These are phyloP conservation scores for Proteles cristata DNA, from an alignment of 2,113 vertebrate genomes.

Conservation along the genomic window DNA sequence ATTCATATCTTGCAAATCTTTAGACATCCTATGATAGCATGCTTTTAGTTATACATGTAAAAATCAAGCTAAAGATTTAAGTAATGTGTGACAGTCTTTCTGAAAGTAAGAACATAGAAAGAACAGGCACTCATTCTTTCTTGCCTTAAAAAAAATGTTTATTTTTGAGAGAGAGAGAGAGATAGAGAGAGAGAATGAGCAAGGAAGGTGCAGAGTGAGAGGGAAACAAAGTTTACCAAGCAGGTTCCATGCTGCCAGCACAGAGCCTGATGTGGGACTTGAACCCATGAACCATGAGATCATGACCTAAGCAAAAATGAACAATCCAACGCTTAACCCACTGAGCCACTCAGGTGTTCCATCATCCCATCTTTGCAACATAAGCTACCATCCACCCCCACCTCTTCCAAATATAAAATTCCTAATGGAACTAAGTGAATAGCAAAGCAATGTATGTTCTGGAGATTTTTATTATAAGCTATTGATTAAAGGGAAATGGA, in stretches of 20 bases:
- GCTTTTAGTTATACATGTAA: conserved; percentile 10
- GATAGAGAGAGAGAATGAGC: too few species aligned
- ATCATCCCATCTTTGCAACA: background rate
- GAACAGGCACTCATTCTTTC: background rate
- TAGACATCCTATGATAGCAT: background rate
- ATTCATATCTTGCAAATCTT: background rate
- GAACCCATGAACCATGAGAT: too few species aligned
- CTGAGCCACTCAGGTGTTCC: too few species aligned
- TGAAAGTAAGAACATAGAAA: background rate
- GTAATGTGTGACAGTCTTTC: background rate
- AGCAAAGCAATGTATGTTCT: background rate
- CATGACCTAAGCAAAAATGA: too few species aligned
- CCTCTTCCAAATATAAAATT: conserved; percentile 26
- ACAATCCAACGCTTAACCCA: too few species aligned
- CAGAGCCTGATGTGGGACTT: too few species aligned
- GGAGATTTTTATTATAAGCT: background rate
- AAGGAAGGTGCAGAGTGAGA: too few species aligned
- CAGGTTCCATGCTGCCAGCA: too few species aligned
- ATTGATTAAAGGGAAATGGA: background rate
- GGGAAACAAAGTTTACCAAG: too few species aligned
- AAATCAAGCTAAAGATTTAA: conserved; percentile 19
- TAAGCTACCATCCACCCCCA: background rate
- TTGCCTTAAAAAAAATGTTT: too few species aligned
- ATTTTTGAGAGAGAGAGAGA: too few species aligned
- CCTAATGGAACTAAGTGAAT: background rate